Conservation (phyloP, 2,888 invertebrate genomes). For the Listrodromus nycthemerus region DNA sequence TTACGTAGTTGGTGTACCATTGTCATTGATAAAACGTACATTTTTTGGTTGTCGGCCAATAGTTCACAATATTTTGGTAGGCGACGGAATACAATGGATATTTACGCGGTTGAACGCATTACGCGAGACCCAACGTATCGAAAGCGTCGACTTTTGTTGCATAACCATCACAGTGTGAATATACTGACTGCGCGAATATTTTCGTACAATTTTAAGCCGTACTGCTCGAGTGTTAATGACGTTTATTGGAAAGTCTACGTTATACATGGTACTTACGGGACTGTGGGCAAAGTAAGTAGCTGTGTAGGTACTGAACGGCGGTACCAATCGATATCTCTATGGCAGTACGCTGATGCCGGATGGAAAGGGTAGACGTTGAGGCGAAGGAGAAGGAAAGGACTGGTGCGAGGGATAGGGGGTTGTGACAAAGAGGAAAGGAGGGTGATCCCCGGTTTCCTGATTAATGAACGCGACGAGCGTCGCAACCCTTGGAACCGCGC, state of each 20-base stretch:
- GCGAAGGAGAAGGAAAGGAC: slow-evolving; percentile 51
- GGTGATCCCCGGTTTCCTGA: slow-evolving; percentile 73
- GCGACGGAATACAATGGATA: slow-evolving; percentile 53
- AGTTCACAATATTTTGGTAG: neutral
- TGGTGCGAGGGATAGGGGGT: slow-evolving; percentile 60
- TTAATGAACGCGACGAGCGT: slow-evolving; percentile 76
- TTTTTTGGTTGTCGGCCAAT: neutral
- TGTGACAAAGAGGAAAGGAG: slow-evolving; percentile 55
- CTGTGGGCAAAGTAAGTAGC: slow-evolving; percentile 74
- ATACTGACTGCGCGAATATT: slow-evolving; percentile 43
- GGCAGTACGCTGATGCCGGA: slow-evolving; percentile 69
- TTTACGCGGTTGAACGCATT: slow-evolving; percentile 18
- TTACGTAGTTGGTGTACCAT: too few relatives aligned
- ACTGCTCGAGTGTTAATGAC: slow-evolving; percentile 67
- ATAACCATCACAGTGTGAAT: slow-evolving; percentile 62
- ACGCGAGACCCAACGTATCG: slow-evolving; percentile 37
- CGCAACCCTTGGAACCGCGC: slow-evolving; percentile 60
- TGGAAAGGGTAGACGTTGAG: slow-evolving; percentile 57
- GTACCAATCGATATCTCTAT: slow-evolving; percentile 79
- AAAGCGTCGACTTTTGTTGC: slow-evolving; percentile 6
- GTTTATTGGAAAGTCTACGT: slow-evolving; percentile 68
- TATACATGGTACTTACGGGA: slow-evolving; percentile 67
- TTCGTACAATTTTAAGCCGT: slow-evolving; percentile 49
- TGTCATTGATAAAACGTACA: too few relatives aligned
- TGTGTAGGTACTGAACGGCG: slow-evolving; percentile 69